phyloP scores from a whole-genome alignment of 2,888 invertebrate species.

The Mesoligia furuncula region DNA sequence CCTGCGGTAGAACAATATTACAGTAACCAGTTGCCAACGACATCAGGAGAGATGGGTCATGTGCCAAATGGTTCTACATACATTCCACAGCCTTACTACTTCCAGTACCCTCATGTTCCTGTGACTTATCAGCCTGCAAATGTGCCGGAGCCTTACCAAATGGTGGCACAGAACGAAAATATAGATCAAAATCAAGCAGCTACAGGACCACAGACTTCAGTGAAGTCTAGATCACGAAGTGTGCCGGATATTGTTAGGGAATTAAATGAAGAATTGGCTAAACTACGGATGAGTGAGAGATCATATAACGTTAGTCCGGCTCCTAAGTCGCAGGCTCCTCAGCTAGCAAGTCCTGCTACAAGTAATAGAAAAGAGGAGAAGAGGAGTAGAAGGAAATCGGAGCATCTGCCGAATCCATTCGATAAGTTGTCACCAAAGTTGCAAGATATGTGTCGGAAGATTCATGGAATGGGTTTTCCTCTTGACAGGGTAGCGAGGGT shows the following conservation, averaged over 20 bases:
- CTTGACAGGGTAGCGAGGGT: slow-evolving; percentile 94
- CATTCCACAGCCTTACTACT: slow-evolving; percentile 85
- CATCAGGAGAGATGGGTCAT: slow-evolving; percentile 72
- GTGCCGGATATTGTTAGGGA: slow-evolving; percentile 95
- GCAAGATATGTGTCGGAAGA: slow-evolving; percentile 93
- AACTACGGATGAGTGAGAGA: slow-evolving; percentile 87
- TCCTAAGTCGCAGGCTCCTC: slow-evolving; percentile 73
- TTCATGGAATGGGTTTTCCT: slow-evolving; percentile 97
- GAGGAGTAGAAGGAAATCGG: slow-evolving; percentile 76
- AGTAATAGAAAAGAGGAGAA: slow-evolving; percentile 75
- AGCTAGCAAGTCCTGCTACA: slow-evolving; percentile 67
- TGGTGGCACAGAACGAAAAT: slow-evolving; percentile 58
- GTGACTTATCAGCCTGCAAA: slow-evolving; percentile 74
- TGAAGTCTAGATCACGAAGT: slow-evolving; percentile 90
- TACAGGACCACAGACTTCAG: slow-evolving; percentile 70
- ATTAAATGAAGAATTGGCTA: slow-evolving; percentile 92
- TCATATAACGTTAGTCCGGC: slow-evolving; percentile 90
- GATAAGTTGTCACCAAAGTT: slow-evolving; percentile 86
- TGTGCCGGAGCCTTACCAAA: slow-evolving; percentile 61
- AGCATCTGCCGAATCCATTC: slow-evolving; percentile 83
- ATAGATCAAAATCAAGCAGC: slow-evolving; percentile 65
- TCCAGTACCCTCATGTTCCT: slow-evolving; percentile 79
- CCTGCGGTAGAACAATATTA: slow-evolving; percentile 77
- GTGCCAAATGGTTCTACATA: slow-evolving; percentile 77
- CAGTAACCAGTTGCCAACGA: slow-evolving; percentile 73